These are phyloP conservation scores for Emydoidea blandingii DNA, from an alignment of 2,797 vertebrate species.

Conservation along the genomic window DNA sequence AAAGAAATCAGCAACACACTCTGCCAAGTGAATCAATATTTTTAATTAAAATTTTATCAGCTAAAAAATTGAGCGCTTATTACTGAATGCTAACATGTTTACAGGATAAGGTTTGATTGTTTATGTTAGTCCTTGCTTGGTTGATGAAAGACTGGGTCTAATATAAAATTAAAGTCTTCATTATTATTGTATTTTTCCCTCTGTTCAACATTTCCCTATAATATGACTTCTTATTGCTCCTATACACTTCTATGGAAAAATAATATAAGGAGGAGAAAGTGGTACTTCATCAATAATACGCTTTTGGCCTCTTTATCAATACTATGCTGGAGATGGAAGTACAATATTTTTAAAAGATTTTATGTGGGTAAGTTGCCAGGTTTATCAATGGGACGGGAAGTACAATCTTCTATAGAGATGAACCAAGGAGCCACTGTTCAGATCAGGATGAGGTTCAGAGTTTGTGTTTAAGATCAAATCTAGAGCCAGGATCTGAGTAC, in stretches of 20 bases:
- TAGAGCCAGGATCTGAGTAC: not conserved
- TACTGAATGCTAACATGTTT: constrained; percentile 56
- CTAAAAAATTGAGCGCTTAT: constrained; percentile 39
- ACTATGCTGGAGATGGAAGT: not conserved
- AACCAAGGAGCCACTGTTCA: not conserved
- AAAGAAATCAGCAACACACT: not conserved
- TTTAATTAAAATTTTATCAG: constrained; percentile 60
- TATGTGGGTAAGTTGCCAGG: not conserved
- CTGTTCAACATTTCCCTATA: not conserved
- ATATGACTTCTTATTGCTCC: not conserved
- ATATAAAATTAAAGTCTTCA: constrained; percentile 45
- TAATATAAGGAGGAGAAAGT: not conserved
- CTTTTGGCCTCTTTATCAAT: not conserved
- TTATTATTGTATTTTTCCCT: constrained; percentile 19
- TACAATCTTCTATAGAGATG: not conserved
- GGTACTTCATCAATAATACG: not conserved
- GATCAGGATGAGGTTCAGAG: not conserved
- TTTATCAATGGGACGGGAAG: not conserved
- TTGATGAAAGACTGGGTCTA: constrained; percentile 6
- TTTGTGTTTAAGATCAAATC: not conserved
- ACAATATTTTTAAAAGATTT: not conserved
- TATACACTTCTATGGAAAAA: not conserved
- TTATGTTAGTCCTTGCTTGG: not conserved
- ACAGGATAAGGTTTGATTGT: constrained; percentile 7
- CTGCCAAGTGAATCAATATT: constrained; percentile 48